These are phyloP conservation scores for Onychomys torridus DNA, from an alignment of 2,797 vertebrate species.

Conservation along the genomic window DNA sequence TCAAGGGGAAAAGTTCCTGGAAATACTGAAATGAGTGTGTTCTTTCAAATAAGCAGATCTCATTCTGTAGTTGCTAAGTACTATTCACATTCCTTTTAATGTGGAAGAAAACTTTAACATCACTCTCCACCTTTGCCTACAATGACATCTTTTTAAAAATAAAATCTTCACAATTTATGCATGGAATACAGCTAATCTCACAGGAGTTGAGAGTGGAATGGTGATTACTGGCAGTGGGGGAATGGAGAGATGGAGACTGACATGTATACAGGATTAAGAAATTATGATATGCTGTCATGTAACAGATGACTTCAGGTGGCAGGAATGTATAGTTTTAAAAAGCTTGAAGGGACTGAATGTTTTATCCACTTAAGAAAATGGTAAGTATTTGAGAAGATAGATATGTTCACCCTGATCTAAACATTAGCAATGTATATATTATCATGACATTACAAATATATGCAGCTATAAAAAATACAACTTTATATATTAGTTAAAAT, in stretches of 20 bases:
- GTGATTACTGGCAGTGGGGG: accelerated
- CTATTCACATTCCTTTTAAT: background rate
- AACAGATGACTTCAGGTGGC: background rate
- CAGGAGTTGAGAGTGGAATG: background rate
- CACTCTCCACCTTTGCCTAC: background rate
- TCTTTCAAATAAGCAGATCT: background rate
- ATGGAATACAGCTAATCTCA: background rate
- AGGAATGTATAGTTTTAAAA: background rate
- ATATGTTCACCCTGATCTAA: background rate
- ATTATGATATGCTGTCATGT: background rate
- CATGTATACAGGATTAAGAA: background rate
- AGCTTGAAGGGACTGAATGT: too few species aligned
- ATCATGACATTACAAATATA: background rate
- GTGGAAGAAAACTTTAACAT: background rate
- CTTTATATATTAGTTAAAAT: background rate
- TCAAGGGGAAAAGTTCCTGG: constrained; percentile 49
- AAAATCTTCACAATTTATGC: background rate
- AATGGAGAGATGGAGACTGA: background rate
- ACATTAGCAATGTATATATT: background rate
- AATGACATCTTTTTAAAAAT: background rate
- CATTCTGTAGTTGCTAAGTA: background rate
- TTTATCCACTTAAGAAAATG: background rate
- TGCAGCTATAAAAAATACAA: background rate
- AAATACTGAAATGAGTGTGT: background rate
- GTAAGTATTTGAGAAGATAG: background rate